Base-by-base conservation (phyloP, 2,113 vertebrate species). In the Catagonus wagneri region DNA sequence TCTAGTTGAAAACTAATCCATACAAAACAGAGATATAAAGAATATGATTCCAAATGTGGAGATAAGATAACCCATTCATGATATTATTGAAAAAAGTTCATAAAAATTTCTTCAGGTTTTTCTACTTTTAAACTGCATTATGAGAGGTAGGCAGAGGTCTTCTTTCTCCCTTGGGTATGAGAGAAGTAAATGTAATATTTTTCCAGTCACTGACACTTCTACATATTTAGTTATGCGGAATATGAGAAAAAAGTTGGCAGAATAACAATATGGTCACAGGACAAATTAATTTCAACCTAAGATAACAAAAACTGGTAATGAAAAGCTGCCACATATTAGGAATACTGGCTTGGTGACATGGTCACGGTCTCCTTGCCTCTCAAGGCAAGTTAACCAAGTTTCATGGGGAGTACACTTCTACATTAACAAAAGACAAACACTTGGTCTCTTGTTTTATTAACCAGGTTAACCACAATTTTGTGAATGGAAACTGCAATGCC, bases 221-320 rank as follows among this genome's bases (percentile, higher is more conserved):
- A 9, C 50, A 7, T 56, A 75, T 66, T 85, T 78, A 92, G 56
- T 52, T 80, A 85, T 85, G 75, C 56, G 23, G 16, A 81, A 60
- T 79, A 90, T 56, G 52, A 94, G 16, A 75, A 90, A 50, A 90
- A 92, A 83, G 22, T 83, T 87, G 71, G 17, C 36, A 79, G 6
- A 81, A 94, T 83, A 50, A 20, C 29, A 50, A n/a, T 78, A 4
- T 85, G 44, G 11, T 74, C n/a, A 87, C 13, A 66, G 36, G 74
- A 68, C 4, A 95, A 92, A 72, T 39, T 50, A 65, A 91, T 4
- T 20, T 91, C 44, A 86, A 83, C 6, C 23, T 61, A n/a, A 93
- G 27, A 44, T 39, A 72, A 84, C 34, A 56, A 56, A 36, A 74
- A 17, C 44, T 61, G n/a, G 1, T 22, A 63, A 12, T 50, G 13